Conservation (phyloP, 2,797 vertebrate genomes). For the Falco columbarius region DNA sequence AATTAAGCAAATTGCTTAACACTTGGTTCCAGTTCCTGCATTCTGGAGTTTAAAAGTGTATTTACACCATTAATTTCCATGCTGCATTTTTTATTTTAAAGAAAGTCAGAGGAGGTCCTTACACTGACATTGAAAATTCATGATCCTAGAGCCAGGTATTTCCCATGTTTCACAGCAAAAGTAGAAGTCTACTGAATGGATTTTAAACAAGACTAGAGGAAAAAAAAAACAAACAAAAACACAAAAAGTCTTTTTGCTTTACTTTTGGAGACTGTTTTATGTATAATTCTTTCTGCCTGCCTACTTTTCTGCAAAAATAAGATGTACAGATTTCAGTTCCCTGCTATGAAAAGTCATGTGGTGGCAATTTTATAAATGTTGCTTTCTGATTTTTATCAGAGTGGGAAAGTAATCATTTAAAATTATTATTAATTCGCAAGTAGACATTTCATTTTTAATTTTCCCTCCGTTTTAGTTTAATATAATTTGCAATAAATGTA, state of each 20-base stretch:
- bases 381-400: constrained; percentile 85
- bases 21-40: constrained; percentile 81
- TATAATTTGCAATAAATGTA: constrained; percentile 87
- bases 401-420: constrained; percentile 82
- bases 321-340: constrained; percentile 84
- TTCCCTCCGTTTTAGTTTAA: constrained; percentile 80
- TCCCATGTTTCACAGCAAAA: constrained; percentile 70
- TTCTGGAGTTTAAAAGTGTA: constrained; percentile 81
- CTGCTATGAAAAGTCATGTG: constrained; percentile 83
- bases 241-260: constrained; percentile 75
- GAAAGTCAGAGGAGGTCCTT: constrained; percentile 77
- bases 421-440: constrained; percentile 80
- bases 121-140: constrained; percentile 74
- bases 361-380: constrained; percentile 85
- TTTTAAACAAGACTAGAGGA: constrained; percentile 72
- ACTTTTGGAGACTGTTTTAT: constrained; percentile 81
- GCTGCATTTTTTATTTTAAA: constrained; percentile 80
- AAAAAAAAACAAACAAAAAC: constrained; percentile 13
- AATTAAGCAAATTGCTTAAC: constrained; percentile 88
- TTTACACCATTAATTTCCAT: constrained; percentile 80
- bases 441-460: constrained; percentile 81
- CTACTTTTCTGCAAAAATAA: constrained; percentile 84
- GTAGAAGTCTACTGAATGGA: constrained; percentile 75
- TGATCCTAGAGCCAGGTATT: constrained; percentile 74
- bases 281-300: constrained; percentile 83